Conservation (phyloP, 2,888 invertebrate species). For the Ormyrus rosae region DNA sequence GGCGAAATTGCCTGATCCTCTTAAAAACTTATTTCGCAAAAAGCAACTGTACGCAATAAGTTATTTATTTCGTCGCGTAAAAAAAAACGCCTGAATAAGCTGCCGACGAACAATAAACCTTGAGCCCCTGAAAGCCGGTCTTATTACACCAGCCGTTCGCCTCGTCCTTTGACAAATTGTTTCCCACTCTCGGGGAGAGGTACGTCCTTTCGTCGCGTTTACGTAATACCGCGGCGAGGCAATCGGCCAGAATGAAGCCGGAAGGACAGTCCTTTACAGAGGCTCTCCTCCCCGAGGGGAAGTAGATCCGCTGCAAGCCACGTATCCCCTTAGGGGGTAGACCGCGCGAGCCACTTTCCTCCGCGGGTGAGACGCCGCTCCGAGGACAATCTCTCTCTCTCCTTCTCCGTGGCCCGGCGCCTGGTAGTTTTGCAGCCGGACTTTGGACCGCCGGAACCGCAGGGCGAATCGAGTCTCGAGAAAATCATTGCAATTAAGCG, state of each 20-base stretch:
- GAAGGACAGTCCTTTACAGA: conserved; percentile 6
- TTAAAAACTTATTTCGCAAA: too few relatives aligned
- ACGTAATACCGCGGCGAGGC: not conserved
- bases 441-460: not conserved
- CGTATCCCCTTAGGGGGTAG: conserved; percentile 34
- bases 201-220: not conserved
- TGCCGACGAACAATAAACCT: too few relatives aligned
- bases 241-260: not conserved
- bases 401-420: too few relatives aligned
- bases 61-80: too few relatives aligned
- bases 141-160: not conserved
- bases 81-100: too few relatives aligned
- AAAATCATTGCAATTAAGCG: too few relatives aligned
- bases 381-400: not conserved
- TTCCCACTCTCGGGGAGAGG: not conserved
- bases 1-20: too few relatives aligned
- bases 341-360: conserved; percentile 34
- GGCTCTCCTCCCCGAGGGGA: conserved; percentile 25
- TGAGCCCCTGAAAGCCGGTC: too few relatives aligned
- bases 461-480: too few relatives aligned
- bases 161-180: too few relatives aligned
- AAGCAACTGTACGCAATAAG: too few relatives aligned
- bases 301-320: conserved; percentile 40
- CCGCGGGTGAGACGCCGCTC: not conserved
- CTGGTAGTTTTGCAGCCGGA: conserved; percentile 3